Evolutionary conservation across 2,113 vertebrate genomes (phyloP), one percentile per base, ranked within the genome.

Genomic region (Hippocampus comes): DNA sequence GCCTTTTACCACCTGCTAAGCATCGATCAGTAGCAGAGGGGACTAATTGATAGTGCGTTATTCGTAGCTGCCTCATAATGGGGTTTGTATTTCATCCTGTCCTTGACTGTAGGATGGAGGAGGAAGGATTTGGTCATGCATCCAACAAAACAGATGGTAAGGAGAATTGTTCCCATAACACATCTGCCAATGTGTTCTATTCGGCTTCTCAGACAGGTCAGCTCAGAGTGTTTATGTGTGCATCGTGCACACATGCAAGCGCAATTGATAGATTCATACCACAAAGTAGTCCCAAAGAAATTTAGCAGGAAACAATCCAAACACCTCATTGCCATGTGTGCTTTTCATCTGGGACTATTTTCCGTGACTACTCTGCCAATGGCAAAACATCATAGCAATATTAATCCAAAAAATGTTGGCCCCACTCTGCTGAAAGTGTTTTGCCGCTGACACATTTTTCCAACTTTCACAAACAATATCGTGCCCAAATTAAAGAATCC

Each of bases 11-110:
- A 92, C 92, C 92, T 94, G 90, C 89, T 84, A 86, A 79, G 82
- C 91, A 92, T 93, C 86, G 89, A 93, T 94, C 92, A 91, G 81
- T 88, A 86, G 89, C 89, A 84, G 89, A 89, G 74, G 87, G 84
- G 89, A 85, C 91, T 92, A 92, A 93, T 92, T 92, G 92, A 93
- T 92, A 91, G 92, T 86, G 86, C 88, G 89, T 92, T 92, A 92
- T 92, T 91, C 91, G 91, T 90, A 80, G 89, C 84, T 81, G 87
- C 76, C 72, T 76, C 80, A 81, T 92, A 93, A 93, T 92, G 88
- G 87, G 86, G 86, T 80, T 90, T 91, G 86, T 90, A 90, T 92
- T 92, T 93, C 89, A 92, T 88, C 85, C 91, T 87, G 91, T 85
- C 91, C 86, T 88, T 86, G 85, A 78, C 85, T 79, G 87, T 71